Base-by-base conservation (phyloP, 2,113 vertebrate species). In the Phalacrocorax carbo region DNA sequence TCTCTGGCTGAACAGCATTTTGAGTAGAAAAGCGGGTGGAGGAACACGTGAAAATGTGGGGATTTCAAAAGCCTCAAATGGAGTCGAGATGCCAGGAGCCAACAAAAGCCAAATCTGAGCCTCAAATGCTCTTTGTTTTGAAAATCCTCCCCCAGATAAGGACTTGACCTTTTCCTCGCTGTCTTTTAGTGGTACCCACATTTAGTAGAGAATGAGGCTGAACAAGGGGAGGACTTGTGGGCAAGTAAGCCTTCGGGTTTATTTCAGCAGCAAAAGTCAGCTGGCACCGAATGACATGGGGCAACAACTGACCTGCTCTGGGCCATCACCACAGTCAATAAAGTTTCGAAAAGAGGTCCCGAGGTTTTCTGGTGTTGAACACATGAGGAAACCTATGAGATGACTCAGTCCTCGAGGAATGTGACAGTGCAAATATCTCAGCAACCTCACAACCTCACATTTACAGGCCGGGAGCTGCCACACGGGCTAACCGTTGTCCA, bases 171-270 rank as follows among this genome's bases (percentile, higher is more conserved):
- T 65, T 48, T 30, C n/a, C 36, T 80, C 11, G 0, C 23, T 44
- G 36, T 7, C 21, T 54, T 36, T 44, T 1, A 9, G n/a, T 10
- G 15, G 38, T 32, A 4, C 13, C n/a, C 25, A 11, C 22, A 0
- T 22, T 38, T 9, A 36, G 26, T 40, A 18, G 34, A 10, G 27
- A 4, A 8, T 5, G 65, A 12, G 69, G 29, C 52, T 69, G 54
- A 12, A 9, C 19, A 42, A 65, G 71, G 30, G 54, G 60, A 72
- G 48, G 42, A 15, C 42, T 61, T 36, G 25, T 8, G 18, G 26
- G 40, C 44, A 48, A 15, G 62, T 3, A 25, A 38, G 32, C 52
- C 76, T 44, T 62, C 16, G 22, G n/a, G n/a, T 49, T 60, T 79
- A 10, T 19, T 49, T 62, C 20, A 51, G 21, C n/a, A 51, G 15